phyloP scores from a whole-genome alignment of 2,888 invertebrate genomes.

The Drosophila anomalata region DNA sequence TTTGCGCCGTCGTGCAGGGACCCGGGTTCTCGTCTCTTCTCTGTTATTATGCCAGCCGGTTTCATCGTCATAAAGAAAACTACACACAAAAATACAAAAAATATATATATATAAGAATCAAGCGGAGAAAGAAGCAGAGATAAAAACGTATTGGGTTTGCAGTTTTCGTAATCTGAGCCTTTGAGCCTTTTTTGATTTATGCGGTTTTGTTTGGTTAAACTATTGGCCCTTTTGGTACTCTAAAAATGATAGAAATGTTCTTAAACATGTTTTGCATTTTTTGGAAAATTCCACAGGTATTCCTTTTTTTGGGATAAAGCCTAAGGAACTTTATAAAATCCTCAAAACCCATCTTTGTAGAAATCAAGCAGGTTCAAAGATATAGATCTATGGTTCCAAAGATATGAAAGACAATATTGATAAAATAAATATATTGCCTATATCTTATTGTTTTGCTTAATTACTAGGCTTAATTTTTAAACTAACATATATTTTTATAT shows the following conservation, averaged over 20 bases:
- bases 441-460: neutral
- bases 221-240: slow-evolving; percentile 24
- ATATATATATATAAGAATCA: slow-evolving; percentile 1
- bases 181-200: slow-evolving; percentile 64
- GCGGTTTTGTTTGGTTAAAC: slow-evolving; percentile 57
- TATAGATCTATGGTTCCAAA: too few relatives aligned
- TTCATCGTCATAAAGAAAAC: slow-evolving; percentile 59
- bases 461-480: neutral
- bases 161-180: slow-evolving; percentile 65
- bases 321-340: too few relatives aligned
- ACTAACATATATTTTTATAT: too few relatives aligned
- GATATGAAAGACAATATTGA: too few relatives aligned
- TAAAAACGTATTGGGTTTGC: slow-evolving; percentile 52
- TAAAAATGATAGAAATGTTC: neutral
- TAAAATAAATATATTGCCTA: too few relatives aligned
- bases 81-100: neutral
- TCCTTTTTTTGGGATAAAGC: too few relatives aligned
- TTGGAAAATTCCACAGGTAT: too few relatives aligned
- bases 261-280: too few relatives aligned
- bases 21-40: slow-evolving; percentile 48
- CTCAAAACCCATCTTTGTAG: too few relatives aligned
- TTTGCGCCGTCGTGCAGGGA: slow-evolving; percentile 64
- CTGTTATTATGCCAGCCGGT: slow-evolving; percentile 76
- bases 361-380: too few relatives aligned
- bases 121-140: slow-evolving; percentile 14